Evolutionary conservation across 2,888 invertebrate species (phyloP), one percentile per base, ranked within the genome.

Genomic region (Drosophila rellima): DNA sequence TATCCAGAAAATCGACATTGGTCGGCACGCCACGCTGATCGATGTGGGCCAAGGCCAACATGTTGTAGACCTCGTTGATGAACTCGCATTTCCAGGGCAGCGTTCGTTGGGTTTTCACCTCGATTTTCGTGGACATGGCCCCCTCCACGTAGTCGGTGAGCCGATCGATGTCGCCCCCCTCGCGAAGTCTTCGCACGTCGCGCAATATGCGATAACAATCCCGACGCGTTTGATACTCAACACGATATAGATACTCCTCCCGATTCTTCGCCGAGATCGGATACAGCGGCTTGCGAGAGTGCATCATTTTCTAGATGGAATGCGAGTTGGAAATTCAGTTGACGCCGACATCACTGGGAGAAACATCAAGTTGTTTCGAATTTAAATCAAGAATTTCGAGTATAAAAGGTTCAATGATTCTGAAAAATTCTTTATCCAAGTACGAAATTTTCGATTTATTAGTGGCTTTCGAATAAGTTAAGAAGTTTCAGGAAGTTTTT

Each of bases 71-170:
- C 31, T 92, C 92, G 62, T 88, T 90, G 3, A 91, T 70, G 33
- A 91, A 92, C 63, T 92, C 90, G 60, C 89, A 91, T 62, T 91
- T 92, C 89, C 92, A 90, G 17, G 92, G 92, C 82, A 92, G 84
- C 0, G 91, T 86, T 7, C 92, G 90, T 4, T 75, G 68, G 0
- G 91, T 91, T 75, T 92, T 92, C 0, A 88, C 61, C 2, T 84
- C 88, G 0, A 91, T 83, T 40, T 82, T 85, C 11, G 75, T 85
- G 5, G 90, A 81, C 90, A 92, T 90, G 0, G 85, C 74, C 31
- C 86, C 63, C 67, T 92, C 92, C 3, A 92, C 76, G 29, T 88
- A 91, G 45, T 82, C 69, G 2, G 83, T 74, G 0, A 91, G 75
- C 44, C 75, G 70, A 70, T 84, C 78, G 29, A 91, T 62, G 18